Evolutionary conservation across 2,888 invertebrate genomes (phyloP).

Genomic region (Pheosia tremula): DNA sequence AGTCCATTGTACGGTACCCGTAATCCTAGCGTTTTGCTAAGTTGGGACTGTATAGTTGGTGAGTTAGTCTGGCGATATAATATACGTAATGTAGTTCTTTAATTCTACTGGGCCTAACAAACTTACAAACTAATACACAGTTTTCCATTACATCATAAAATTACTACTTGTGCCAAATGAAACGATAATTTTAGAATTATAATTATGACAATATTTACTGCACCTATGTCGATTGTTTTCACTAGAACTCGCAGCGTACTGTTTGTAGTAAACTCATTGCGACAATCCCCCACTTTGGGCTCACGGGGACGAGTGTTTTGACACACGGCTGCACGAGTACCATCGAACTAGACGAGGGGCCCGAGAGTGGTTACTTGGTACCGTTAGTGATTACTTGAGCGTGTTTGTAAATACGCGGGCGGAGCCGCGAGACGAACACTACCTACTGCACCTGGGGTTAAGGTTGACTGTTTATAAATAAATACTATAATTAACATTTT

Average conservation of each 20-base stretch:
- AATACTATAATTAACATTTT: not conserved
- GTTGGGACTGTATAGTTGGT: no score
- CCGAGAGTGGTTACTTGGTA: not conserved
- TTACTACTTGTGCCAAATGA: no score
- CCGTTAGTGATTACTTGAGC: constrained; percentile 3
- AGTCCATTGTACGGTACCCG: no score
- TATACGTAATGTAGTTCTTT: no score
- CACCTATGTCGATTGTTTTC: constrained; percentile 6
- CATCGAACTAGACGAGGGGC: not conserved
- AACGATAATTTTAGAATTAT: no score
- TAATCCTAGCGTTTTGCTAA: no score
- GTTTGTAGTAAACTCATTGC: constrained; percentile 19
- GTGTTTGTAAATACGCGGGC: not conserved
- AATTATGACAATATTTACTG: not conserved
- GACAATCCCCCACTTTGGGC: not conserved
- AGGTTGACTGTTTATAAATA: not conserved
- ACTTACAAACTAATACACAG: no score
- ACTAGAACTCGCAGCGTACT: constrained; percentile 25
- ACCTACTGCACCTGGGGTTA: not conserved
- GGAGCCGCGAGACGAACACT: not conserved
- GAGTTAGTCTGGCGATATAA: no score
- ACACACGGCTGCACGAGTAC: not conserved
- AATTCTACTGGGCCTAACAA: no score
- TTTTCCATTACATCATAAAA: no score
- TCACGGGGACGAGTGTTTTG: not conserved